These are phyloP conservation scores for Athripsodes cinereus DNA, from an alignment of 2,888 invertebrate genomes.

Conservation along the genomic window DNA sequence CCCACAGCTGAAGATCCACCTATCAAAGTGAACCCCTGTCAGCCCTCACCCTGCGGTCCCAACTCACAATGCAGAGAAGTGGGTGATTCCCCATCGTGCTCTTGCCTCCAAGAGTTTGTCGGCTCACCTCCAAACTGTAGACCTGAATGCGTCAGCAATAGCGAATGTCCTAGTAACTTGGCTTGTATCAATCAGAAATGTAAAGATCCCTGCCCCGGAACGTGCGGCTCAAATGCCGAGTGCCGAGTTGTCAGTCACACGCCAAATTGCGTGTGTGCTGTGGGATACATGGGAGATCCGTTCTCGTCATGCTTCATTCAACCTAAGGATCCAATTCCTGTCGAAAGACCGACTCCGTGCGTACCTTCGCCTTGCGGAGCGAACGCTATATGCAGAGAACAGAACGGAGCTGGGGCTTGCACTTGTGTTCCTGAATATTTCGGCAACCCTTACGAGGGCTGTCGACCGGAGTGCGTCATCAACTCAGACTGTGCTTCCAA, in stretches of 20 bases:
- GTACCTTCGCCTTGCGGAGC: conserved; percentile 67
- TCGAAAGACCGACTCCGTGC: conserved; percentile 53
- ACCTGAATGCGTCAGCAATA: conserved; percentile 67
- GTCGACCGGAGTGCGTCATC: conserved; percentile 68
- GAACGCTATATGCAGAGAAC: conserved; percentile 64
- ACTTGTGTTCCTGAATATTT: conserved; percentile 60
- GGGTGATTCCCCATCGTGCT: conserved; percentile 60
- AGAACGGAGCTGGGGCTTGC: conserved; percentile 66
- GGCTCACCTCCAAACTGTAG: conserved; percentile 67
- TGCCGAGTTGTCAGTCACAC: conserved; percentile 70
- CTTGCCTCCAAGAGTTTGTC: conserved; percentile 60
- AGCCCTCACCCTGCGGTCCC: conserved; percentile 62
- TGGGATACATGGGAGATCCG: conserved; percentile 67
- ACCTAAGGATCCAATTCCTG: conserved; percentile 32
- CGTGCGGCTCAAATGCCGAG: conserved; percentile 63
- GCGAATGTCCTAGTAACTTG: conserved; percentile 60
- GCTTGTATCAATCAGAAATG: conserved; percentile 71
- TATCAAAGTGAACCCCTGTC: conserved; percentile 53
- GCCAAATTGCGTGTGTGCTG: conserved; percentile 60
- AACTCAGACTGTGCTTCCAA: conserved; percentile 69
- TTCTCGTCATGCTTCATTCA: conserved; percentile 55
- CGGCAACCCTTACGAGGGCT: conserved; percentile 61
- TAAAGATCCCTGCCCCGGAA: conserved; percentile 64
- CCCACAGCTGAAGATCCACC: conserved; percentile 39
- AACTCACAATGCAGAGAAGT: conserved; percentile 57